Percentiles rank a stretch among this genome's conserved stretches.
Conservation (phyloP, 1,140 invertebrate species). For the Rhysida immarginata region DNA sequence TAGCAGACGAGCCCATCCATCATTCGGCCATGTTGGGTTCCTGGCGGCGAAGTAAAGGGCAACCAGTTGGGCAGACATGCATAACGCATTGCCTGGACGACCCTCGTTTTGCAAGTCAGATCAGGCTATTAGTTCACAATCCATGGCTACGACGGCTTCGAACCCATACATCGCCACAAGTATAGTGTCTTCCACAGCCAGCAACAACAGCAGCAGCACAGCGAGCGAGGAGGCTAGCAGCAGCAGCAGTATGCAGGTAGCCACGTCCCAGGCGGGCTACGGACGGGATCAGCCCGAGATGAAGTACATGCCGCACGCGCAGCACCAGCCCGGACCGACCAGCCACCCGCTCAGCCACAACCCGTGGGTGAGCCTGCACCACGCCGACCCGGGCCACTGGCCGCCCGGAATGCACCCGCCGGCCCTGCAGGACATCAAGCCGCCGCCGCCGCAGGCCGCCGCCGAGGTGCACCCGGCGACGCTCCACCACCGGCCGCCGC, state of each 20-base stretch:
- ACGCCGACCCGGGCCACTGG: slow-evolving; percentile 55
- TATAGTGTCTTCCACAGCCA: slow-evolving; percentile 11
- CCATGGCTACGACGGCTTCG: slow-evolving; percentile 19
- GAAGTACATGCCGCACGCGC: slow-evolving; percentile 72
- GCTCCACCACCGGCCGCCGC: slow-evolving; percentile 39
- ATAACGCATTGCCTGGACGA: slow-evolving; percentile 8
- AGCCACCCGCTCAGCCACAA: slow-evolving; percentile 50
- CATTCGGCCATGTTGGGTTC: slow-evolving; percentile 7
- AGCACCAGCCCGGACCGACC: slow-evolving; percentile 57
- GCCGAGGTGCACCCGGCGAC: slow-evolving; percentile 39
- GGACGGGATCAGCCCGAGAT: slow-evolving; percentile 58
- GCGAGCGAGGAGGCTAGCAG: too few species aligned
- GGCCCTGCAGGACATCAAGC: slow-evolving; percentile 25
- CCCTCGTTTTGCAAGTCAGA: slow-evolving; percentile 9
- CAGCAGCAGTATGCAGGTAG: slow-evolving; percentile 20
- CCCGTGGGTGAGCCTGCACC: slow-evolving; percentile 68
- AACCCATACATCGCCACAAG: slow-evolving; percentile 18
- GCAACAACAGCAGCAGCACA: too few species aligned
- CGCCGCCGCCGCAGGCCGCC: slow-evolving; percentile 38
- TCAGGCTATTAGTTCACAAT: slow-evolving; percentile 8
- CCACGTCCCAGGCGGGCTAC: slow-evolving; percentile 36
- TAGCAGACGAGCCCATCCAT: not conserved
- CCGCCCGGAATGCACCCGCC: slow-evolving; percentile 38
- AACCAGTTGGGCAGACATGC: not conserved
- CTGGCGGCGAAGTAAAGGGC: slow-evolving; percentile 3